These are phyloP conservation scores for Ganaspis sp. DNA, from an alignment of 1,140 invertebrate genomes.

Conservation along the genomic window DNA sequence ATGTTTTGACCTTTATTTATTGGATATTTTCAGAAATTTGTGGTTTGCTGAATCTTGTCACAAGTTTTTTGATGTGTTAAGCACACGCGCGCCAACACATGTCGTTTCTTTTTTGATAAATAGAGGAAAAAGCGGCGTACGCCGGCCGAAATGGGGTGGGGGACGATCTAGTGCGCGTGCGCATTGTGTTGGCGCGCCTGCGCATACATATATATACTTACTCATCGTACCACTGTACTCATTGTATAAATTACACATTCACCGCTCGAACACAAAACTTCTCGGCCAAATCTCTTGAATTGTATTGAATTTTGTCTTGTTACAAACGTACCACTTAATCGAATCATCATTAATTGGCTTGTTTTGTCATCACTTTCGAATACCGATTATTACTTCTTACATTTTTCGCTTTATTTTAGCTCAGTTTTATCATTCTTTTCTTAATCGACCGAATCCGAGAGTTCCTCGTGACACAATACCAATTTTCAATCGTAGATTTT, in stretches of 20 bases:
- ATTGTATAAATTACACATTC: constrained; percentile 77
- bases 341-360: constrained; percentile 67
- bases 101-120: background rate
- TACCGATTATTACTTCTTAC: constrained; percentile 60
- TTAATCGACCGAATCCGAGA: constrained; percentile 55
- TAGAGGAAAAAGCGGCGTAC: no score
- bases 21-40: constrained; percentile 77
- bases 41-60: constrained; percentile 77
- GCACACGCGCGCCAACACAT: constrained; percentile 36
- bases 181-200: constrained; percentile 51
- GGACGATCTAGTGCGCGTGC: background rate
- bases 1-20: constrained; percentile 74
- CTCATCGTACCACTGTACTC: constrained; percentile 75
- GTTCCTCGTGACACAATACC: no score
- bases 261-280: constrained; percentile 68
- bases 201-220: constrained; percentile 51
- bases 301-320: constrained; percentile 58
- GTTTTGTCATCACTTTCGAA: constrained; percentile 61
- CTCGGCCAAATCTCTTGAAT: constrained; percentile 57
- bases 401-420: constrained; percentile 67
- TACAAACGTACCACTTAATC: constrained; percentile 58
- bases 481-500: no score
- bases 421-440: constrained; percentile 62
- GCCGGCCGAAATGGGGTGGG: no score
- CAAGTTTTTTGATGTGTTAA: constrained; percentile 76